These are phyloP conservation scores for Gavia stellata DNA, from an alignment of 2,113 vertebrate genomes.

Conservation along the genomic window DNA sequence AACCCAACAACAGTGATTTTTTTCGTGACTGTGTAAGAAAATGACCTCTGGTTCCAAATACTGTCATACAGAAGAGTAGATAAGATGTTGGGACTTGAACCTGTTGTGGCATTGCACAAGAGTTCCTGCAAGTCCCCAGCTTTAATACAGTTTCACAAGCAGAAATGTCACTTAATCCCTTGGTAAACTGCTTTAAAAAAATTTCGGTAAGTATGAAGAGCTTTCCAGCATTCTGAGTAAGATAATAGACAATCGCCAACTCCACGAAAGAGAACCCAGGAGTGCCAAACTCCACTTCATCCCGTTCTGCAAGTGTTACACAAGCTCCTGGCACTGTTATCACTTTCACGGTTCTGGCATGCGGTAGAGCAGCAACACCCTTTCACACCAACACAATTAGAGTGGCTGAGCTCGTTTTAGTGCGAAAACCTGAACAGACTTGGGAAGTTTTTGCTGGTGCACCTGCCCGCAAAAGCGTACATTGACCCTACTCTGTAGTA, in stretches of 20 bases:
- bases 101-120: no score
- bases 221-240: background rate
- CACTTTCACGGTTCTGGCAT: fast-evolving
- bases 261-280: background rate
- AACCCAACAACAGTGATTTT: background rate
- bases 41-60: background rate
- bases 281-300: background rate
- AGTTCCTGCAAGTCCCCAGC: background rate
- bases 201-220: background rate
- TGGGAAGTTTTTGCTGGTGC: background rate
- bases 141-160: background rate
- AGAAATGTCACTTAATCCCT: background rate
- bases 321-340: background rate
- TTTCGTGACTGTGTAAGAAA: background rate
- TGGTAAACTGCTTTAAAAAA: background rate
- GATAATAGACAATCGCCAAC: background rate
- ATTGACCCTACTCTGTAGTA: fast-evolving
- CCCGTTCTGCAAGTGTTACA: fast-evolving
- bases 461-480: background rate
- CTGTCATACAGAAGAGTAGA: background rate
- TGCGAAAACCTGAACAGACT: background rate
- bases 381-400: background rate
- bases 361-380: background rate
- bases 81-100: background rate
- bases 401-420: background rate